Base-by-base conservation (phyloP, 2,113 vertebrate genomes). In the Hucho hucho region DNA sequence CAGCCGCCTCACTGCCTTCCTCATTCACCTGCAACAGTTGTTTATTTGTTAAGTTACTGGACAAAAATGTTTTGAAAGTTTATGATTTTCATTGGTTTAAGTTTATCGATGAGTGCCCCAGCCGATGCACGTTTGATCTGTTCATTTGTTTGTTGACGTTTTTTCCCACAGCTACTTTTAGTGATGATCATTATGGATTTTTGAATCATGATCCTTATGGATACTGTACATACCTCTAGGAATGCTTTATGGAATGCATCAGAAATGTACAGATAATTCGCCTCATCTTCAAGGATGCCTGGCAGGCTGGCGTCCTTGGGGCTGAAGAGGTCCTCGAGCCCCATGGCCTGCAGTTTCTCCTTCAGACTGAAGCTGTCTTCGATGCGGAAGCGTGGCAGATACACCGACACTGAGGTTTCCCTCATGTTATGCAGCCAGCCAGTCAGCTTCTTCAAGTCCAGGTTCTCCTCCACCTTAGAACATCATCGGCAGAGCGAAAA, bases 221-320 rank as follows among this genome's bases (percentile, higher is more conserved):
- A 12, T 49, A 14, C 47, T 37, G 7, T 56, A 28, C 90, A 90
- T 83, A 98, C 98, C 94, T 98, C 97, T 0, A 99, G 93, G 84
- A 96, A 98, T 1, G 97, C 95, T 89, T 99, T 99, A 79, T 99
- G 98, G 88, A 93, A 99, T 9, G 96, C 98, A 0, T 98, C 94
- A 0, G 96, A 97, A 28, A 98, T 94, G 0, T 91, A 96, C 9
- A 98, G 84, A 26, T 91, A 86, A 0, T 86, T 81, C 1, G 83
- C 79, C 59, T 86, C 87, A 0, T 84, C 93, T 16, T 92, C 91
- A 76, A 96, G 24, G 14, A 99, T 94, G 3, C 97, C 98, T 90
- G 96, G 96, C 46, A 99, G 92, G 4, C 85, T 92, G 84, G 96
- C 93, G 0, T 76, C 82, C 1, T 91, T 83, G 37, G 37, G 37